Evolutionary conservation across 2,888 invertebrate species (phyloP).

Genomic region (Tipula unca): DNA sequence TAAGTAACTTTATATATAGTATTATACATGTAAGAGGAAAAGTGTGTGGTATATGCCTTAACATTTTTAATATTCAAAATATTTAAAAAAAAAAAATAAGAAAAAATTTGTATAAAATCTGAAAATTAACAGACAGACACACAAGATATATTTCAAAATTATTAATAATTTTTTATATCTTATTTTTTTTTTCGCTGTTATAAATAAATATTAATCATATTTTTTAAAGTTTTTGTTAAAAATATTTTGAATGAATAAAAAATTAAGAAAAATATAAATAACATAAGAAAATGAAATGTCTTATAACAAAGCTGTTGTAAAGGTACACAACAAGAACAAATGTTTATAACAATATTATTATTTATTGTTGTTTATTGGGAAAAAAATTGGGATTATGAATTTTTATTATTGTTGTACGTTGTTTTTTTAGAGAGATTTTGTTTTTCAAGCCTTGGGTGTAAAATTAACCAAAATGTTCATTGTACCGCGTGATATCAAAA

Average conservation of each 20-base stretch:
- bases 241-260: constrained; percentile 8
- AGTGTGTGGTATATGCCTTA: not conserved
- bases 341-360: not conserved
- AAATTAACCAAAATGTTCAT: too few species aligned
- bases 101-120: not conserved
- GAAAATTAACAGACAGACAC: constrained; percentile 14
- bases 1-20: not conserved
- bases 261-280: not conserved
- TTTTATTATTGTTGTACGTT: not conserved
- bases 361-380: not conserved
- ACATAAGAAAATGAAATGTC: not conserved
- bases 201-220: not conserved
- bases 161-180: not conserved
- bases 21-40: not conserved
- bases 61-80: not conserved
- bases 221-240: not conserved
- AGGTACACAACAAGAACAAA: not conserved
- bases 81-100: not conserved
- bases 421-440: not conserved
- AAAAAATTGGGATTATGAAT: not conserved
- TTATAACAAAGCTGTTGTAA: not conserved
- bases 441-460: not conserved
- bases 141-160: constrained; percentile 14
- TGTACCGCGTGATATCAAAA: too few species aligned
- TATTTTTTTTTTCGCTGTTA: not conserved